Conservation (phyloP, 2,797 vertebrate genomes). For the Melanotaenia trifasciata region DNA sequence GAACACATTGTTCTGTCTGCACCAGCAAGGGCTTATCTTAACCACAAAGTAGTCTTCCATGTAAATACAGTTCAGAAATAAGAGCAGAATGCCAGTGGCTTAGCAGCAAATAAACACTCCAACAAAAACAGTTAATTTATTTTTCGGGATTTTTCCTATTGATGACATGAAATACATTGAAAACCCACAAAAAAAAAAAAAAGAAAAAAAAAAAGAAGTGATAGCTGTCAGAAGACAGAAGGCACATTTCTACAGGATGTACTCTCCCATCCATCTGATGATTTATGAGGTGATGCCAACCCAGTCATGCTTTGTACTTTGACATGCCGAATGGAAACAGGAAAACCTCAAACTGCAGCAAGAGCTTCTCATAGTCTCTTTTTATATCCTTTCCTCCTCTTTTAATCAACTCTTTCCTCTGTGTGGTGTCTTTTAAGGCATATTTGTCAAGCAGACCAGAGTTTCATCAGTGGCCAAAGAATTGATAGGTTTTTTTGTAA, state of each 20-base stretch:
- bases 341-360: conserved; percentile 18
- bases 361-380: not conserved
- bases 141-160: not conserved
- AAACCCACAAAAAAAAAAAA: no score
- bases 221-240: not conserved
- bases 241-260: not conserved
- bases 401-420: not conserved
- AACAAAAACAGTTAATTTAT: not conserved
- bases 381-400: not conserved
- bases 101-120: not conserved
- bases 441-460: conserved; percentile 22
- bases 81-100: not conserved
- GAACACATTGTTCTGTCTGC: conserved; percentile 11
- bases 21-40: conserved; percentile 1
- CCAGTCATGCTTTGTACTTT: conserved; percentile 13
- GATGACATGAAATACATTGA: not conserved
- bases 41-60: not conserved
- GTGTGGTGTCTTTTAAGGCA: not conserved
- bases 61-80: not conserved
- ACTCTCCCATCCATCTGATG: not conserved
- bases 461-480: conserved; percentile 10
- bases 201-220: not conserved
- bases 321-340: conserved; percentile 12
- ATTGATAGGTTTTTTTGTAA: conserved; percentile 13
- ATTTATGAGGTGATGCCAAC: not conserved